Base-by-base conservation (phyloP, 1,140 invertebrate species). In the Neomicropteryx cornuta region DNA sequence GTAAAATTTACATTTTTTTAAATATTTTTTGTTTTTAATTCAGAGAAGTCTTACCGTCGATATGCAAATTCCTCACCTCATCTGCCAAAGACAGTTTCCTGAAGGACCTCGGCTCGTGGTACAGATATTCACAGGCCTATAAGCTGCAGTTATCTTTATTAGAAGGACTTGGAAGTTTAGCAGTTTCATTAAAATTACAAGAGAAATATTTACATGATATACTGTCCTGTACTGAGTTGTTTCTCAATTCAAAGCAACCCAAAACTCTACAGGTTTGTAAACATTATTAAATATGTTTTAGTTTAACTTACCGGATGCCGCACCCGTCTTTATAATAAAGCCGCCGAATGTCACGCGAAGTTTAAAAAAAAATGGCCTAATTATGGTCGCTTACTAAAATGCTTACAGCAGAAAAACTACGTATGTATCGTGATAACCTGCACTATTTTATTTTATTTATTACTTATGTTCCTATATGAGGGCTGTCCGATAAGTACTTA, bases 11-110 rank as follows among this genome's bases (percentile, higher is more conserved):
- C 4, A 23, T 43, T 8, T 35, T 36, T 3, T 34, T 32, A 37
- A 29, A 31, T 28, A 30, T 21, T 43, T 13, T n/a, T n/a, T 27
- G 23, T 27, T 27, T 8, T 27, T 42, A 50, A 58, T 56, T 20
- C 56, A 81, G 78, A 30, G 68, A 81, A 46, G 67, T 79, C 2
- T 50, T 81, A n/a, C 78, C 76, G 8, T 45, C 56, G 8, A 46
- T 82, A 16, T 67, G 67, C 34, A 50, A 61, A 28, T 66, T 69
- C 38, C 55, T 83, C 10, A 44, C 39, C 3, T 62, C 62, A 29
- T 64, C 70, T 5, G 48, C 70, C 0, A 55, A 55, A 22, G 60
- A 71, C 47, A 81, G 77, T 54, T 66, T 66, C 35, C 61, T 75
- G 38, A 76, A 77, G 51, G 66, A 73, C 50, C 57, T 53, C 2